Evolutionary conservation across 2,113 vertebrate genomes (phyloP).

Genomic region (Edolisoma coerulescens): DNA sequence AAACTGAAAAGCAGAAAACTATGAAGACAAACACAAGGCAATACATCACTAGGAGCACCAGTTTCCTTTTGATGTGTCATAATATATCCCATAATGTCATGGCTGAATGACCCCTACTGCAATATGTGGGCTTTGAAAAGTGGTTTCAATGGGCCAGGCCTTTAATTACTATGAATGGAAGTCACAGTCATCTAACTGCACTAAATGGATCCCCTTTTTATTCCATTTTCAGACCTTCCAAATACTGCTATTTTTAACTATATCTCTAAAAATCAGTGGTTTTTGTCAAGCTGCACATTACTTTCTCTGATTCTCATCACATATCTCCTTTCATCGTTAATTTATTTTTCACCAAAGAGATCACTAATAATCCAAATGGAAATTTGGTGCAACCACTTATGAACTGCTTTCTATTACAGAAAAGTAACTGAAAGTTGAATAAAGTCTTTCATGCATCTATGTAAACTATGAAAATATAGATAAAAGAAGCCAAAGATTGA

Average conservation of each 20-base stretch:
- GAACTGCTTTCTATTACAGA: background rate
- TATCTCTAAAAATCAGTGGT: background rate
- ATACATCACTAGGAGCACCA: background rate
- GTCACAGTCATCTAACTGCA: background rate
- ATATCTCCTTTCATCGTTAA: background rate
- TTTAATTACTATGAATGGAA: background rate
- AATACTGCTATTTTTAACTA: background rate
- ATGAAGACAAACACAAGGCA: background rate
- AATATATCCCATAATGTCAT: background rate
- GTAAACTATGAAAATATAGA: background rate
- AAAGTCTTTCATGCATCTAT: background rate
- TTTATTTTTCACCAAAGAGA: background rate
- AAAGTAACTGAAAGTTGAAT: background rate
- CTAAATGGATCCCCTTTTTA: background rate
- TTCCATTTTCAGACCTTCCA: background rate
- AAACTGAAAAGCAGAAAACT: background rate
- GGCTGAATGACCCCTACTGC: background rate
- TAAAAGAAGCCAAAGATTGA: background rate
- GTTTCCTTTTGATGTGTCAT: background rate
- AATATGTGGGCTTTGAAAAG: background rate
- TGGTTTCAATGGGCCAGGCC: background rate
- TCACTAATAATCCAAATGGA: background rate
- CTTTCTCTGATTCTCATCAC: background rate
- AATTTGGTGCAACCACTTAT: background rate
- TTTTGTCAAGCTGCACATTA: background rate